Percentiles rank a stretch among this genome's conserved stretches.
Evolutionary conservation across 2,797 vertebrate species (phyloP).

Genomic region (Dendrocincla tyrannina): DNA sequence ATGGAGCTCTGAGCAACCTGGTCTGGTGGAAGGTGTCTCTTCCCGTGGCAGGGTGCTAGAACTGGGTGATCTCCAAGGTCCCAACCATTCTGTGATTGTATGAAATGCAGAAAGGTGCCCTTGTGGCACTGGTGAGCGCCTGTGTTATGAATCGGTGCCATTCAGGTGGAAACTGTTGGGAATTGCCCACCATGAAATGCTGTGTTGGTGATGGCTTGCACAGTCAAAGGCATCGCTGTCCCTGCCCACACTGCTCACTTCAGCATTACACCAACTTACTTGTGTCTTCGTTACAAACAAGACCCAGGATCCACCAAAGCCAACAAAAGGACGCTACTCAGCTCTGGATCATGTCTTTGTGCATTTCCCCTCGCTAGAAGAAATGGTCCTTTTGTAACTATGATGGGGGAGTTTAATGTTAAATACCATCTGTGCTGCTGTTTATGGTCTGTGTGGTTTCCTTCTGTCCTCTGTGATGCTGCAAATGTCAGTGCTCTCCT

Average conservation of each 20-base stretch:
- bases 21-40: neutral
- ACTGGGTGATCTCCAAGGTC: neutral
- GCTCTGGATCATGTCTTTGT: accelerated
- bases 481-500: neutral
- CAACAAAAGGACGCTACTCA: accelerated
- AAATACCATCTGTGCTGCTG: neutral
- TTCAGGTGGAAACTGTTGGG: neutral
- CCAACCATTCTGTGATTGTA: neutral
- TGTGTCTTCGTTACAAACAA: neutral
- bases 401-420: neutral
- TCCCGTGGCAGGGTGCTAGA: neutral
- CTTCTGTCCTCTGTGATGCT: neutral
- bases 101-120: neutral
- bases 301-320: neutral
- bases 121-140: neutral
- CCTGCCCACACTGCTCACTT: no score
- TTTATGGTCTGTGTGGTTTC: neutral
- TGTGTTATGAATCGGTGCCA: accelerated
- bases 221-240: neutral
- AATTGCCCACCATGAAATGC: accelerated
- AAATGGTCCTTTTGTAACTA: neutral
- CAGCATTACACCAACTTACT: neutral
- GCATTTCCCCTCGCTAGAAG: neutral
- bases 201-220: accelerated
- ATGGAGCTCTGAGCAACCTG: neutral